Evolutionary conservation across 2,888 invertebrate species (phyloP).

Genomic region (Megaustenia siamemsis): DNA sequence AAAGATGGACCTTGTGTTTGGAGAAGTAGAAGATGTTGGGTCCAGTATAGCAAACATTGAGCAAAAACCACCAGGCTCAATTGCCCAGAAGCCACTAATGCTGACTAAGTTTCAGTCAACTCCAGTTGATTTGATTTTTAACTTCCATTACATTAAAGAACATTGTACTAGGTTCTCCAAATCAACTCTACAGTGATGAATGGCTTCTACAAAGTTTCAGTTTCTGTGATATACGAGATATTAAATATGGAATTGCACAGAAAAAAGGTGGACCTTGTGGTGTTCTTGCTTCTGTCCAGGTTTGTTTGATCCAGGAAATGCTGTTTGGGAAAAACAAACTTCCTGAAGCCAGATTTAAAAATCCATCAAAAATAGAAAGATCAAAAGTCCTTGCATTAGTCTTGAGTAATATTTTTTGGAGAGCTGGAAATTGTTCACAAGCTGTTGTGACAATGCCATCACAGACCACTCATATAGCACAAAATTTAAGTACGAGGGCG

Average conservation of each 20-base stretch:
- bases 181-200: conserved; percentile 73
- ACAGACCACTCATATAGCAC: conserved; percentile 81
- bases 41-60: conserved; percentile 68
- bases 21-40: conserved; percentile 74
- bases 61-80: conserved; percentile 60
- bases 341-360: conserved; percentile 53
- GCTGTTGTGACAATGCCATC: conserved; percentile 74
- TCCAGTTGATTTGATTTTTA: conserved; percentile 74
- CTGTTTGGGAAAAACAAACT: conserved; percentile 72
- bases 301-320: conserved; percentile 74
- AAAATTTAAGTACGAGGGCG: conserved; percentile 87
- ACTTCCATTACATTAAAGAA: conserved; percentile 74
- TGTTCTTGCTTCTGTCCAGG: conserved; percentile 77
- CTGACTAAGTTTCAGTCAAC: conserved; percentile 61
- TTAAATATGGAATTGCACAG: conserved; percentile 81
- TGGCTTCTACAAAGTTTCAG: conserved; percentile 76
- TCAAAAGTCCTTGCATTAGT: conserved; percentile 85
- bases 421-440: conserved; percentile 84
- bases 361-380: conserved; percentile 67
- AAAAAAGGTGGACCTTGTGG: conserved; percentile 80
- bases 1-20: conserved; percentile 73
- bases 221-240: conserved; percentile 75
- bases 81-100: conserved; percentile 29
- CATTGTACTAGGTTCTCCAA: conserved; percentile 72
- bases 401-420: conserved; percentile 87